Percentiles rank a stretch among this genome's conserved stretches.
Evolutionary conservation across 2,113 vertebrate genomes (phyloP).

Genomic region (Eudyptes chrysolophus): DNA sequence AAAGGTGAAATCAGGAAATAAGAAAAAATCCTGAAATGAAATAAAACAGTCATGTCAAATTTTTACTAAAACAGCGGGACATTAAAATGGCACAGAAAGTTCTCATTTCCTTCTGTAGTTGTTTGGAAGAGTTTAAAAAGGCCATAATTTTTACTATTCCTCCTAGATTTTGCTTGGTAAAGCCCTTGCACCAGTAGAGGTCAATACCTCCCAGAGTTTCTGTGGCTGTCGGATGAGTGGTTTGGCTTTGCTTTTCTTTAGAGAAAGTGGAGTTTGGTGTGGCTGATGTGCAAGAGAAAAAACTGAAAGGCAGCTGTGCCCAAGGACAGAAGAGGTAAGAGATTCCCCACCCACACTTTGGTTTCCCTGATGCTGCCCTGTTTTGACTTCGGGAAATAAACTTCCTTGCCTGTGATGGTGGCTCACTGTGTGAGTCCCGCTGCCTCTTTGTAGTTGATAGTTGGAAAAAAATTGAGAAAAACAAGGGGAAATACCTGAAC

Average conservation of each 20-base stretch:
- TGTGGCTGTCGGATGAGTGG: not conserved
- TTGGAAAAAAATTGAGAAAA: not conserved
- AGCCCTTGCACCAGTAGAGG: not conserved
- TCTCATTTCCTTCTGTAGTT: conserved; percentile 10
- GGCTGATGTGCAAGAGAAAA: not conserved
- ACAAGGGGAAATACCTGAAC: not conserved
- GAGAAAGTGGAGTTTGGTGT: not conserved
- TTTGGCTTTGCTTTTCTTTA: not conserved
- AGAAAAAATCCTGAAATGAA: not conserved
- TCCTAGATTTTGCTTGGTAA: not conserved
- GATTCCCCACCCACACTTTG: accelerated
- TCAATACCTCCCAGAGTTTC: not conserved
- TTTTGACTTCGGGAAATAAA: not conserved
- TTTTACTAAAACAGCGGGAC: not conserved
- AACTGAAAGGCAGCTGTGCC: not conserved
- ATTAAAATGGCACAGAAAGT: not conserved
- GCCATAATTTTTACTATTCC: not conserved
- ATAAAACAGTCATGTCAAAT: not conserved
- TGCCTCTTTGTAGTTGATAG: not conserved
- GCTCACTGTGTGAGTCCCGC: not conserved
- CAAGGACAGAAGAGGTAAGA: not conserved
- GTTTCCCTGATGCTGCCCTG: not conserved
- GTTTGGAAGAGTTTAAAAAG: not conserved
- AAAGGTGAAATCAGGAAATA: not conserved
- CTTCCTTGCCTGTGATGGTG: not conserved